These are phyloP conservation scores for Oscheius sp. DNA, from an alignment of 2,888 invertebrate species.

Conservation along the genomic window DNA sequence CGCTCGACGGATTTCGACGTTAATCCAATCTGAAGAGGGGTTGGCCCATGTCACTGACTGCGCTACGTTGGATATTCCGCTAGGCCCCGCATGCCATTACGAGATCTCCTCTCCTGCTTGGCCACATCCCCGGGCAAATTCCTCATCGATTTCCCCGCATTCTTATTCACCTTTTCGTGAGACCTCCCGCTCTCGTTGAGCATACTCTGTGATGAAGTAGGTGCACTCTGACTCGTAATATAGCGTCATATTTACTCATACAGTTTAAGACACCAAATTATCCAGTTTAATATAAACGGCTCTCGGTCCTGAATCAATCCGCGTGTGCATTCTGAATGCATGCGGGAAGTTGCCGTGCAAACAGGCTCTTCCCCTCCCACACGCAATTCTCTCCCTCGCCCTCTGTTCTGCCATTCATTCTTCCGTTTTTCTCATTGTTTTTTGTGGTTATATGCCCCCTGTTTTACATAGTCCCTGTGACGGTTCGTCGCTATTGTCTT, in stretches of 20 bases:
- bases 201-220: too few relatives aligned
- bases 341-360: slow-evolving; percentile 38
- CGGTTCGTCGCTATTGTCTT: not conserved
- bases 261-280: too few relatives aligned
- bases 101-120: not conserved
- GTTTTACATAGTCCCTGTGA: not conserved
- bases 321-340: slow-evolving; percentile 36
- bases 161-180: slow-evolving; percentile 33
- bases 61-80: slow-evolving; percentile 6
- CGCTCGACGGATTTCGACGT: not conserved
- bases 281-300: slow-evolving; percentile 16
- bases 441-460: not conserved
- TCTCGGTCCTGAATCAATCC: slow-evolving; percentile 30
- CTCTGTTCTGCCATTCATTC: not conserved
- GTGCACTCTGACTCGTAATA: too few relatives aligned
- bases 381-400: slow-evolving; percentile 29
- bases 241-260: too few relatives aligned
- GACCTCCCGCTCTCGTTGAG: slow-evolving; percentile 8
- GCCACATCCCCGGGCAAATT: slow-evolving; percentile 36
- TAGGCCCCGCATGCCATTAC: not conserved
- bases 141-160: slow-evolving; percentile 32
- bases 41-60: slow-evolving; percentile 11
- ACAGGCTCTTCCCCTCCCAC: slow-evolving; percentile 36
- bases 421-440: not conserved
- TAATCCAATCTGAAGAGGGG: slow-evolving; percentile 28